Conservation (phyloP, 2,113 vertebrate genomes). For the Notothenia coriiceps region DNA sequence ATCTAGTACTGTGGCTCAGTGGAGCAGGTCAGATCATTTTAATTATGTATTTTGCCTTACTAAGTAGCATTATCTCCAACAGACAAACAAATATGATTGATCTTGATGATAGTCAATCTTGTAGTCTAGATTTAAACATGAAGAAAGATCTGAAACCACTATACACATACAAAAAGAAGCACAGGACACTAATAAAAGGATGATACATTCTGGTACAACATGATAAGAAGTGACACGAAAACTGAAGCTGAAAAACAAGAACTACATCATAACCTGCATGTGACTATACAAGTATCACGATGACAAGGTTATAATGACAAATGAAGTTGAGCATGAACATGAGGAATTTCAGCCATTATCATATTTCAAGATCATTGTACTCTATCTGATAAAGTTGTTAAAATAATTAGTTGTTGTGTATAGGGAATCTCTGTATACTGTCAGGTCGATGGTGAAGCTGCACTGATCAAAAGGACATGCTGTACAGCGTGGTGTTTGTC, state of each 20-base stretch:
- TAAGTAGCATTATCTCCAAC: not conserved
- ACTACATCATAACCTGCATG: slow-evolving; percentile 8
- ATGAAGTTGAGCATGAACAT: not conserved
- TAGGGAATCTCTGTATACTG: not conserved
- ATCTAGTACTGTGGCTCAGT: not conserved
- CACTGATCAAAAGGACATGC: slow-evolving; percentile 45
- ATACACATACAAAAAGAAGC: not conserved
- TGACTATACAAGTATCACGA: not conserved
- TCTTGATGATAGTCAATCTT: not conserved
- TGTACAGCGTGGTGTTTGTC: slow-evolving; percentile 51
- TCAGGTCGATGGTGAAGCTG: slow-evolving; percentile 18
- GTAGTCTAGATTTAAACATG: not conserved
- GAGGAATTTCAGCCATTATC: not conserved
- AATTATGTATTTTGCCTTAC: not conserved
- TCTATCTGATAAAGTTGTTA: not conserved
- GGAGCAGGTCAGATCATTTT: not conserved
- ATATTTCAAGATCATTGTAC: not conserved
- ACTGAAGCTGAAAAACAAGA: slow-evolving; percentile 11
- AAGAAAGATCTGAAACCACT: not conserved
- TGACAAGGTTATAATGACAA: not conserved
- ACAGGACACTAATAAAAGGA: not conserved
- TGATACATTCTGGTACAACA: not conserved
- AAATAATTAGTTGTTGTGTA: not conserved
- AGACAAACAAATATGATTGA: not conserved
- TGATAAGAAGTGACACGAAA: not conserved